A percentile compares a stretch with the other conserved stretches of the same genome.
phyloP scores from a whole-genome alignment of 2,888 invertebrate species.

The Caradrina clavipalpis region DNA sequence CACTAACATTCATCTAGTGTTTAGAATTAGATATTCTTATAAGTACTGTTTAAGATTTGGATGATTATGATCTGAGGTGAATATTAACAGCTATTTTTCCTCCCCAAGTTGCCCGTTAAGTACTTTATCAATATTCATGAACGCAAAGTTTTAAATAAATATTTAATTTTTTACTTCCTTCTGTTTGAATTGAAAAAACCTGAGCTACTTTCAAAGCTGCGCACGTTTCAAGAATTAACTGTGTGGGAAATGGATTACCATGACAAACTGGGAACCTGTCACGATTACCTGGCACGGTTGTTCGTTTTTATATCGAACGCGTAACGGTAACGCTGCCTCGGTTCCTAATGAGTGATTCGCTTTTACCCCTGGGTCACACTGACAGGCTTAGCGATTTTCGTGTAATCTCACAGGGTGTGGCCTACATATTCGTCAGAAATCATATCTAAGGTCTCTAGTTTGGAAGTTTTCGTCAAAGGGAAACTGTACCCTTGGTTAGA shows the following conservation, averaged over 20 bases:
- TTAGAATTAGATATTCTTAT: neutral
- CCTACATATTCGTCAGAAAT: constrained; percentile 7
- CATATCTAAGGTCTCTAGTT: neutral
- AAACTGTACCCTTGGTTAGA: neutral
- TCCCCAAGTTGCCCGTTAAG: neutral
- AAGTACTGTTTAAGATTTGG: neutral
- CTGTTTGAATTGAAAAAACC: constrained; percentile 38
- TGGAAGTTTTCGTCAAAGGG: constrained; percentile 17
- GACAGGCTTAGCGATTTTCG: constrained; percentile 5
- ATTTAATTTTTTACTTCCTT: constrained; percentile 28
- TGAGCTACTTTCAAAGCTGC: constrained; percentile 29
- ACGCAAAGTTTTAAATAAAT: constrained; percentile 31
- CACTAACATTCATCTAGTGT: neutral
- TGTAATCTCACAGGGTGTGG: constrained; percentile 30
- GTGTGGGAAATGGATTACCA: constrained; percentile 59
- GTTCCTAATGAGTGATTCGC: constrained; percentile 34
- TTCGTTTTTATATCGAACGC: constrained; percentile 43
- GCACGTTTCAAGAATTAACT: constrained; percentile 57
- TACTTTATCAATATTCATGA: constrained; percentile 31
- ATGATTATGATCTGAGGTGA: neutral
- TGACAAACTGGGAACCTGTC: constrained; percentile 59
- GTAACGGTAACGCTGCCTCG: constrained; percentile 13
- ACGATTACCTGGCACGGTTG: constrained; percentile 37
- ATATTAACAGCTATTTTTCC: neutral
- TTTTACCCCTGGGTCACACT: constrained; percentile 23